phyloP scores from a whole-genome alignment of 2,113 vertebrate genomes.

The Larimichthys polyactis region DNA sequence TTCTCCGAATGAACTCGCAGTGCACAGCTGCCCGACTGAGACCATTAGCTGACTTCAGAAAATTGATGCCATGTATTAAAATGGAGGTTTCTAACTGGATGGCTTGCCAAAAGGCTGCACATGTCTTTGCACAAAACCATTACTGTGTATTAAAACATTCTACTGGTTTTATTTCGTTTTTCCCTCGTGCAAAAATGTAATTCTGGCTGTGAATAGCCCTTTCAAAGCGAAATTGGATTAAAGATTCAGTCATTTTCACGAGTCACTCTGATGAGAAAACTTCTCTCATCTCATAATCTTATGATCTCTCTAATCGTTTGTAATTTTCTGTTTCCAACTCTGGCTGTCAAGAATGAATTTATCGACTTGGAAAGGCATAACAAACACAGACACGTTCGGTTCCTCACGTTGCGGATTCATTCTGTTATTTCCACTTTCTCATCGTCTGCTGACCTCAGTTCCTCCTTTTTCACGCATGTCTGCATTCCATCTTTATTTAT shows the following conservation, averaged over 20 bases:
- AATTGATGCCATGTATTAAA: neutral
- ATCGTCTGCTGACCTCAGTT: neutral
- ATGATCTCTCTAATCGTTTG: neutral
- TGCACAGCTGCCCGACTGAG: neutral
- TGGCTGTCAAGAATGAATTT: neutral
- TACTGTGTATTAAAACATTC: neutral
- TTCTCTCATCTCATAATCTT: neutral
- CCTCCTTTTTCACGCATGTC: neutral
- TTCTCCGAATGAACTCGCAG: neutral
- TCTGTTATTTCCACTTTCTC: neutral
- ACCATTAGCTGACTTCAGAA: neutral
- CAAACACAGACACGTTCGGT: neutral
- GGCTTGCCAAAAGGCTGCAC: neutral
- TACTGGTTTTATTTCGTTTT: neutral
- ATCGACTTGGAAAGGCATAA: neutral
- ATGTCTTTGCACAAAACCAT: neutral
- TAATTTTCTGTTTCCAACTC: neutral
- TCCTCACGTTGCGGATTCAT: neutral
- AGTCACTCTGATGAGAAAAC: neutral
- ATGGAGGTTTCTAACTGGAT: neutral
- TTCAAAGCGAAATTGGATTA: neutral
- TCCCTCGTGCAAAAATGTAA: neutral
- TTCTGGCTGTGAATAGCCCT: neutral
- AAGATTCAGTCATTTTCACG: neutral
- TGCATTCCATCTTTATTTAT: neutral